A percentile compares a stretch with the other conserved stretches of the same genome.
phyloP scores from a whole-genome alignment of 2,888 invertebrate genomes.

The Sarcophaga variegata region DNA sequence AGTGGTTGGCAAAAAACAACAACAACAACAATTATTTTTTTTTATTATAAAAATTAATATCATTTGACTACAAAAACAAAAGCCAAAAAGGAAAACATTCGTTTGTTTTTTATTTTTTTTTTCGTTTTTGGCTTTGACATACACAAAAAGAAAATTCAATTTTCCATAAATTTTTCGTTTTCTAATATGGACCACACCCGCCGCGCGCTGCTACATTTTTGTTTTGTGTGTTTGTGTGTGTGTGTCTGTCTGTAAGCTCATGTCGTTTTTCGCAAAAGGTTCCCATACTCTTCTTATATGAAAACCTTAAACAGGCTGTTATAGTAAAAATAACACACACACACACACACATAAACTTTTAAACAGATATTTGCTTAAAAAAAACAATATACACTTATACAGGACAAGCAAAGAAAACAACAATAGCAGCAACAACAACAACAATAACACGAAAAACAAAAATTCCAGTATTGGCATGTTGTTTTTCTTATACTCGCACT shows the following conservation, averaged over 20 bases:
- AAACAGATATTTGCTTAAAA: background rate
- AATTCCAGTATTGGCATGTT: constrained; percentile 66
- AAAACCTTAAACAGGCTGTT: constrained; percentile 57
- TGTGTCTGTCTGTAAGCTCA: constrained; percentile 35
- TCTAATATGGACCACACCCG: constrained; percentile 80
- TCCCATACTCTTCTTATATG: constrained; percentile 69
- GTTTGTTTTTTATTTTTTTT: background rate
- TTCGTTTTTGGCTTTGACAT: too few species aligned
- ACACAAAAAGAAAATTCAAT: constrained; percentile 40
- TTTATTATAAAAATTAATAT: background rate
- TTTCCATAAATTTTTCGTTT: constrained; percentile 56
- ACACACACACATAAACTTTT: constrained; percentile 2
- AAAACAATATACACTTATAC: background rate
- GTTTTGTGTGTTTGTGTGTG: constrained; percentile 75
- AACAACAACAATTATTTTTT: background rate
- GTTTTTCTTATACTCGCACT: background rate
- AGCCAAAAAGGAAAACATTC: background rate
- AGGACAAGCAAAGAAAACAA: constrained; percentile 43
- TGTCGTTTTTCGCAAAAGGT: constrained; percentile 44
- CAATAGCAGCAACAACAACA: constrained; percentile 27
- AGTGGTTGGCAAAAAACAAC: constrained; percentile 9
- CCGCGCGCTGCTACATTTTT: constrained; percentile 81
- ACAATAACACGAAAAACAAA: constrained; percentile 6
- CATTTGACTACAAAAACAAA: background rate
- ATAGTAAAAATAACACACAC: constrained; percentile 45